phyloP scores from a whole-genome alignment of 2,113 vertebrate genomes.

The Nerophis ophidion region DNA sequence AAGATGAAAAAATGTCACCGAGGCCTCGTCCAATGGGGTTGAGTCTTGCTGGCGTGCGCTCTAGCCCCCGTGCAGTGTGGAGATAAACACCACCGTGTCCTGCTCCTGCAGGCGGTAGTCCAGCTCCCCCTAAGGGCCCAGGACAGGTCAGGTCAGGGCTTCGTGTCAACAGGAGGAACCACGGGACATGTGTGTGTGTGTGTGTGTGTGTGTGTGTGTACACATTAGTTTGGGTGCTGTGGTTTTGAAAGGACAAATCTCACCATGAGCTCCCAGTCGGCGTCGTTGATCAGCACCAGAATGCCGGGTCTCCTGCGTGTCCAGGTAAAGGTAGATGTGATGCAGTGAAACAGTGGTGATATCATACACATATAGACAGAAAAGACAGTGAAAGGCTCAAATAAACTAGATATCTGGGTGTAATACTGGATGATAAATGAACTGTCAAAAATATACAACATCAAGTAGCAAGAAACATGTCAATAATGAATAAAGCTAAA shows the following conservation, averaged over 20 bases:
- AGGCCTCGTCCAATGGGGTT: conserved; percentile 28
- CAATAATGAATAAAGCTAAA: too few relatives aligned
- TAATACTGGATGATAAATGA: too few relatives aligned
- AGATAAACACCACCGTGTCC: conserved; percentile 94
- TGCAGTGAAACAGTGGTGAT: too few relatives aligned
- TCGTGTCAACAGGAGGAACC: neutral
- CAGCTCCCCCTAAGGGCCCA: conserved; percentile 82
- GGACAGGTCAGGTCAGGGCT: conserved; percentile 7
- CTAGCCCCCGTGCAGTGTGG: conserved; percentile 92
- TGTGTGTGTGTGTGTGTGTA: neutral
- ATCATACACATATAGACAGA: too few relatives aligned
- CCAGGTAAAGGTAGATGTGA: too few relatives aligned
- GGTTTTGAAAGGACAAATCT: conserved; percentile 41
- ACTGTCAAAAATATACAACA: too few relatives aligned
- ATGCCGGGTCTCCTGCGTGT: conserved; percentile 88
- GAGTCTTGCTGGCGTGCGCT: conserved; percentile 25
- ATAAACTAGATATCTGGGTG: too few relatives aligned
- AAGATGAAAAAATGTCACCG: neutral
- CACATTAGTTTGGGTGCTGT: neutral
- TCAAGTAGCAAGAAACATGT: too few relatives aligned
- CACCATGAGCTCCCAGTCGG: conserved; percentile 98
- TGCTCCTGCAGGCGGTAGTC: conserved; percentile 89
- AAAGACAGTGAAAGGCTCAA: too few relatives aligned
- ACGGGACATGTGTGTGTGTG: neutral
- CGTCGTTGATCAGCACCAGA: conserved; percentile 93